Base-by-base conservation (phyloP, 2,888 invertebrate species). In the Tigriopus californicus region DNA sequence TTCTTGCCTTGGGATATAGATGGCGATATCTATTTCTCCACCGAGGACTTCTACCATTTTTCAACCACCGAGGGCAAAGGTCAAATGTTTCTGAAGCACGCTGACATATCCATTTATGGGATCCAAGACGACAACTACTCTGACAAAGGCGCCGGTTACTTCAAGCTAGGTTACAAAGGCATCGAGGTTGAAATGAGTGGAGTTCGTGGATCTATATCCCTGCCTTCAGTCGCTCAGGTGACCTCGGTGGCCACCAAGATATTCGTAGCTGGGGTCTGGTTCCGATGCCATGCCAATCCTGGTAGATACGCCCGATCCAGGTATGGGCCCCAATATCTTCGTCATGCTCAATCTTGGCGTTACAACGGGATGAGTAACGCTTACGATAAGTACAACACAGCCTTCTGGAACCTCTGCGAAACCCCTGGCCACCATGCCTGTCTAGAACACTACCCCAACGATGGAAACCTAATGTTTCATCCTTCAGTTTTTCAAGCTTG, bases 1-100 rank as follows among this genome's bases (percentile, higher is more conserved):
- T 64, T 67, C 52, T 62, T 69, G 20, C 69, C 69, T 6, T 70
- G 70, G 70, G 70, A 69, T 61, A 58, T 66, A 13, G 69, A 69
- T 62, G 67, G 65, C 15, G 69, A 70, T 61, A 61, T 68, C 3
- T 54, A 54, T 15, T 18, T 54, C 6, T 18, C 24, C 11, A 54
- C 54, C 12, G 40, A 54, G n/a, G 40, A 54, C n/a, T 18, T 41
- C 18, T 1, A 13, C 2, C 24, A 54, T 40, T 54, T 40, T 33
- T 41, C 18, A 11, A 40, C 25, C 1, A 15, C 13, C 10, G 40
- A 41, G 41, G 54, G 54, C n/a, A 41, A 5, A n/a, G 54, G 15
- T 54, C 54, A 41, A 22, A 8, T 40, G 15, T 10, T 41, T 4
- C 15, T 54, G 11, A 18, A 41, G 13, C 15, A n/a, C 18, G 41